Base-by-base conservation (phyloP, 2,113 vertebrate species). In the Ariopsis seemanni region DNA sequence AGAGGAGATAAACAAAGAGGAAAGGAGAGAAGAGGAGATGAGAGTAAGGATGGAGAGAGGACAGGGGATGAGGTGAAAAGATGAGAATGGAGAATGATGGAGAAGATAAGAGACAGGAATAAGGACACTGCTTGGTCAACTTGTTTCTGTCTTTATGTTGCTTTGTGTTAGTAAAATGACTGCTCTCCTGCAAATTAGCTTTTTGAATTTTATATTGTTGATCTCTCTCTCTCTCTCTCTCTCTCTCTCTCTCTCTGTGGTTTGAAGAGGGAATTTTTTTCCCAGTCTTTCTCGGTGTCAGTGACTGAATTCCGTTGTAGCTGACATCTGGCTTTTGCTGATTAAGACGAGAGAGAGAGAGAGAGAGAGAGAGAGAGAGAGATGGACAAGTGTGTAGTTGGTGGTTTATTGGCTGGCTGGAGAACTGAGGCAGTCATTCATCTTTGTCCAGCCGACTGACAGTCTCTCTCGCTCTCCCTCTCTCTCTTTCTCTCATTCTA, bases 401-500 rank as follows among this genome's bases (percentile, higher is more conserved):
- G 92, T 94, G 93, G 93, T 94, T 94, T 94, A 94, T 93, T 92
- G 93, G 92, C 91, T 94, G 94, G 91, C 92, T 94, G 87, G 92
- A 92, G 93, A 92, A 90, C 91, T 84, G 87, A 89, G 89, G 89
- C 90, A 89, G 87, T 89, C 92, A 93, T 95, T 94, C 90, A 90
- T 95, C 94, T 95, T 93, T 91, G 91, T 94, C 92, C 91, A 90
- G 58, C 17, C 30, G 78, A 87, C 79, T 93, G 94, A 94, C 93
- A 93, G 91, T 82, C 88, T 85, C 88, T 72, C 65, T 71, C 75
- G 83, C 72, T 85, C 71, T 78, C 87, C 55, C 48, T 53, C 1
- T 65, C 50, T 65, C 62, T 82, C 42, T 85, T 27, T 71, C 25
- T 85, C 69, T 87, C 71, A 55, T 14, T 55, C 84, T 34, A 20